A percentile compares a stretch with the other conserved stretches of the same genome.
These are phyloP conservation scores for Tympanuchus pallidicinctus DNA, from an alignment of 2,113 vertebrate genomes.

Conservation along the genomic window DNA sequence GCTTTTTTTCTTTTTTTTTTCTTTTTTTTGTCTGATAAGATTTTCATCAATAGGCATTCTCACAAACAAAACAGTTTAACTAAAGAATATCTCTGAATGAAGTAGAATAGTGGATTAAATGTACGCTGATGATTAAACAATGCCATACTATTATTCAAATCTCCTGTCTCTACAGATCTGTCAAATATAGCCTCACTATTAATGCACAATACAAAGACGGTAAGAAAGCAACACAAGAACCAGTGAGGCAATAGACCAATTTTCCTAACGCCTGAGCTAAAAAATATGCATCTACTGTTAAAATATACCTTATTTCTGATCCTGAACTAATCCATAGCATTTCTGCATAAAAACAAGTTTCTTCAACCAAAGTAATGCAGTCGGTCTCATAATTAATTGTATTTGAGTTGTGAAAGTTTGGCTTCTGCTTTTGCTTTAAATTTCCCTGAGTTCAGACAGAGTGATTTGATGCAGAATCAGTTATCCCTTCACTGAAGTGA, in stretches of 20 bases:
- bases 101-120: not conserved
- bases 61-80: not conserved
- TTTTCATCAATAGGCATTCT: not conserved
- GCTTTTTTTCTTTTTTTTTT: not conserved
- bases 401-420: not conserved
- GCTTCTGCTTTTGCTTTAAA: not conserved
- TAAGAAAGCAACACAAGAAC: not conserved
- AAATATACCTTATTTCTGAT: not conserved
- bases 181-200: not conserved
- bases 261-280: not conserved
- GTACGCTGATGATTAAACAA: not conserved
- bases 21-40: not conserved
- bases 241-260: rapidly evolving
- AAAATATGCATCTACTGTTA: not conserved
- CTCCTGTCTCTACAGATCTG: not conserved
- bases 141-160: not conserved
- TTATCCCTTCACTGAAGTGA: not conserved
- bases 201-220: not conserved
- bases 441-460: not conserved
- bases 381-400: not conserved
- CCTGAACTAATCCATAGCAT: not conserved
- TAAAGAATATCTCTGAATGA: not conserved
- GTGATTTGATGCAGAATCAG: not conserved
- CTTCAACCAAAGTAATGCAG: not conserved
- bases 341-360: not conserved